phyloP scores from a whole-genome alignment of 2,888 invertebrate genomes.

The Pycnomerus fuliginosus region DNA sequence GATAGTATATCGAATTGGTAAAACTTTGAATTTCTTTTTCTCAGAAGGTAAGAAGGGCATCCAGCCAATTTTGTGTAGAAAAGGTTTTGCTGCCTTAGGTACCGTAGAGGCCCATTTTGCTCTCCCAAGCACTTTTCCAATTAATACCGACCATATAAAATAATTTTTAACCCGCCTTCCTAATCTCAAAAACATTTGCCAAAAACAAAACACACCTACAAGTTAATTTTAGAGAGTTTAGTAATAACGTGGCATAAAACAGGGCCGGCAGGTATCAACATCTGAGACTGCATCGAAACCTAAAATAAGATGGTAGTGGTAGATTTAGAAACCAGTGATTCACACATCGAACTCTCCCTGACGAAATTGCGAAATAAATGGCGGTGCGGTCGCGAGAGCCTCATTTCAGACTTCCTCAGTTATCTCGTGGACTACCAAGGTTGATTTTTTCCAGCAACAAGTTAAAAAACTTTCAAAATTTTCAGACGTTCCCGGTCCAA shows the following conservation, averaged over 20 bases:
- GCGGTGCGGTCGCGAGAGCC: conserved; percentile 43
- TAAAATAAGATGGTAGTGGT: conserved; percentile 21
- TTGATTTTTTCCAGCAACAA: conserved; percentile 29
- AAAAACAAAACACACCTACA: conserved; percentile 30
- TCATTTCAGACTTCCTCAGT: conserved; percentile 53
- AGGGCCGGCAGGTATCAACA: conserved; percentile 4
- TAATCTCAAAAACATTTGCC: conserved; percentile 28
- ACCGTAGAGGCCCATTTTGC: too few relatives aligned
- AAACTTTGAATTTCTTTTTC: too few relatives aligned
- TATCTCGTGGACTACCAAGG: conserved; percentile 57
- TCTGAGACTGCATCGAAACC: conserved; percentile 2
- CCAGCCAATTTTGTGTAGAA: too few relatives aligned
- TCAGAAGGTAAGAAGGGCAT: too few relatives aligned
- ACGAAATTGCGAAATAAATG: conserved; percentile 42
- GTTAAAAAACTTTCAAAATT: neutral
- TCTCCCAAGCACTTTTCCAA: too few relatives aligned
- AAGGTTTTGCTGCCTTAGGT: too few relatives aligned
- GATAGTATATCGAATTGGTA: too few relatives aligned
- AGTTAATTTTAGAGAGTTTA: conserved; percentile 31
- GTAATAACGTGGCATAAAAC: conserved; percentile 20
- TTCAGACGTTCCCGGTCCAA: conserved; percentile 79
- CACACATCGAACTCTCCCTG: conserved; percentile 28
- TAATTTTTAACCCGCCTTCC: too few relatives aligned
- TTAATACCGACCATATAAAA: too few relatives aligned
- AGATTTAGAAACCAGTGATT: conserved; percentile 7